Conservation (phyloP, 2,888 invertebrate genomes). For the Plagodis pulveraria region DNA sequence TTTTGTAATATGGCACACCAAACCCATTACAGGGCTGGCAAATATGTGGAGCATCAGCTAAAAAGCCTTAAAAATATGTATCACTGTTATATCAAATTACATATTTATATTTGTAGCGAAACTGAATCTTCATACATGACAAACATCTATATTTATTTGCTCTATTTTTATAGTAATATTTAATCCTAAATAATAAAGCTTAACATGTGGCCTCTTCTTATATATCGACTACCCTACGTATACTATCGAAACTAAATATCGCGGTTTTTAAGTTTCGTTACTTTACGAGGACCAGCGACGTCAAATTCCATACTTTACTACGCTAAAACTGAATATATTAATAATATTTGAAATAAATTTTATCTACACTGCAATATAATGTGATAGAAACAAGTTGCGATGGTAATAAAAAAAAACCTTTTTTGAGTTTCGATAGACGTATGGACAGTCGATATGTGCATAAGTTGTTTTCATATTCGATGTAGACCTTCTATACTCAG, state of each 20-base stretch:
- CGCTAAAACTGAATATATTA: no score
- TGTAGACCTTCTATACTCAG: background rate
- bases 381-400: no score
- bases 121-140: conserved; percentile 10
- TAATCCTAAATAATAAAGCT: conserved; percentile 6
- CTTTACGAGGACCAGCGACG: no score
- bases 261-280: no score
- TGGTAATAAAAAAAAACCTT: no score
- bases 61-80: conserved; percentile 1
- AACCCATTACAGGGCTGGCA: conserved; percentile 5
- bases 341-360: no score
- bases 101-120: conserved; percentile 3
- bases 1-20: conserved; percentile 8
- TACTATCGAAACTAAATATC: no score
- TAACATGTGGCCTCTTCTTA: conserved; percentile 15
- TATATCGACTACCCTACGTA: no score
- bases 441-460: no score
- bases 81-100: background rate
- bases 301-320: no score
- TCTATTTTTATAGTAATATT: conserved; percentile 15
- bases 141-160: conserved; percentile 11
- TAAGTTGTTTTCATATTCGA: background rate
- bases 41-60: background rate
- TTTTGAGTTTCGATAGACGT: no score
- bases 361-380: no score